Evolutionary conservation across 2,113 vertebrate genomes (phyloP).

Genomic region (Catharus minimus): DNA sequence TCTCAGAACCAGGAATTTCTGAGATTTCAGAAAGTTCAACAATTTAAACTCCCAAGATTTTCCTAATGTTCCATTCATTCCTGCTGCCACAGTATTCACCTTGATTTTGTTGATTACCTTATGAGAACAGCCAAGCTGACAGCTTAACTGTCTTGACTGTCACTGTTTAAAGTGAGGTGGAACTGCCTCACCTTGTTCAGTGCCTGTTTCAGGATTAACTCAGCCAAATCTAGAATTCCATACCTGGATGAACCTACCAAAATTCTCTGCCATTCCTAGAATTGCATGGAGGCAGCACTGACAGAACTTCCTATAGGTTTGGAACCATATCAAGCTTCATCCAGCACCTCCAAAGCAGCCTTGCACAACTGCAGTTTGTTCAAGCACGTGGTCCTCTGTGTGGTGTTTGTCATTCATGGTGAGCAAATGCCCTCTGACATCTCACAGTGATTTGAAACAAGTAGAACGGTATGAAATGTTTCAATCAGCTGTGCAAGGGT

Average conservation of each 20-base stretch:
- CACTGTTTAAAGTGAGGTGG: background rate
- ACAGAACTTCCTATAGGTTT: background rate
- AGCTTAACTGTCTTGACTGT: background rate
- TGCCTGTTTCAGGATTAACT: background rate
- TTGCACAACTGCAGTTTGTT: background rate
- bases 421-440: background rate
- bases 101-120: background rate
- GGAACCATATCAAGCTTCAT: background rate
- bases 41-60: background rate
- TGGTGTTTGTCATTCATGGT: background rate
- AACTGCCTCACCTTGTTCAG: background rate
- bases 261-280: background rate
- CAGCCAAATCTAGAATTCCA: background rate
- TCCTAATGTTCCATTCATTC: background rate
- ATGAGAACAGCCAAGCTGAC: background rate
- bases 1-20: background rate
- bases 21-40: background rate
- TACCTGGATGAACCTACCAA: background rate
- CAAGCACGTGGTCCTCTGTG: rapidly evolving
- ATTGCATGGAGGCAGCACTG: background rate
- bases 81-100: background rate
- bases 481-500: background rate
- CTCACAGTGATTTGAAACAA: background rate
- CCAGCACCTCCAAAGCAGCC: background rate
- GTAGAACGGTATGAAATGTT: background rate